Conservation (phyloP, 1,140 invertebrate species). For the Aphaenogaster ashmeadi region DNA sequence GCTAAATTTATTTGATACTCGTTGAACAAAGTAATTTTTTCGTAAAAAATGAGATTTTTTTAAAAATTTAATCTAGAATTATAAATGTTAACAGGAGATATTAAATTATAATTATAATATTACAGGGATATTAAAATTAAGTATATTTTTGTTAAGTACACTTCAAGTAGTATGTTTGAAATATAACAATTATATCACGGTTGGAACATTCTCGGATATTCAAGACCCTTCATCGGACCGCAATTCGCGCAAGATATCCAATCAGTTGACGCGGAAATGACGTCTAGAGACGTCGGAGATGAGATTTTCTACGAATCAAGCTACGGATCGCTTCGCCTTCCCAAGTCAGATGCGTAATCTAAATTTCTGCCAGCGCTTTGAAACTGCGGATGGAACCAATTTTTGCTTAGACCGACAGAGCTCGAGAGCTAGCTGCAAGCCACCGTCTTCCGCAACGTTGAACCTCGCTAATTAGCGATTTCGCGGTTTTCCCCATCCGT, state of each 20-base stretch:
- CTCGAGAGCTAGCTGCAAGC: slow-evolving; percentile 4
- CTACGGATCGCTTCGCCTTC: slow-evolving; percentile 44
- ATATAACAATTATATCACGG: slow-evolving; percentile 24
- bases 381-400: slow-evolving; percentile 34
- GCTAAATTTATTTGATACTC: not conserved
- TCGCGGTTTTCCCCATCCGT: slow-evolving; percentile 39
- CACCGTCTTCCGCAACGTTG: slow-evolving; percentile 54
- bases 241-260: slow-evolving; percentile 70
- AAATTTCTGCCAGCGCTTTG: slow-evolving; percentile 55
- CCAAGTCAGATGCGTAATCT: slow-evolving; percentile 36
- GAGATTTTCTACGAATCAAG: slow-evolving; percentile 74
- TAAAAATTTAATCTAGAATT: not conserved
- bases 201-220: slow-evolving; percentile 42
- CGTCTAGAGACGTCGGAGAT: slow-evolving; percentile 77
- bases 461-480: slow-evolving; percentile 66
- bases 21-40: not conserved
- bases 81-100: not conserved
- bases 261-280: slow-evolving; percentile 77
- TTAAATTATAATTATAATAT: too few species aligned
- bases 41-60: not conserved
- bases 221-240: slow-evolving; percentile 23
- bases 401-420: slow-evolving; percentile 45
- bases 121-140: not conserved
- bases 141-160: not conserved
- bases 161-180: not conserved